phyloP scores from a whole-genome alignment of 35 echinoderm and acorn worm species.

The Diadema setosum region DNA sequence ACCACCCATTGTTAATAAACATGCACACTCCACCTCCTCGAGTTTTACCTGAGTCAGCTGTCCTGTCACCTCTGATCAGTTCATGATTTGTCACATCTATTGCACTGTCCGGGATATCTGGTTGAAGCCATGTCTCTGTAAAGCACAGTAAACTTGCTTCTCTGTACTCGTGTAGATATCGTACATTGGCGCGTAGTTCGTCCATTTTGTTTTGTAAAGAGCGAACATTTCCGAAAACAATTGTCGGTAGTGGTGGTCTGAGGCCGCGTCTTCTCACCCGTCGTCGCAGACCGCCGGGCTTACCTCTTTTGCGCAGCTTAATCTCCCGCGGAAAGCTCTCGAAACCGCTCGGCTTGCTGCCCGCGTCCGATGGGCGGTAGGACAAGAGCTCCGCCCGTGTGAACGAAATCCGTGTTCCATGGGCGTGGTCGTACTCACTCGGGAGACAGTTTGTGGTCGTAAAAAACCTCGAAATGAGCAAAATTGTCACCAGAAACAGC shows the following conservation, averaged over 20 bases:
- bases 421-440: neutral
- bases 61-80: constrained; percentile 30
- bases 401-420: neutral
- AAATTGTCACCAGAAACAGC: neutral
- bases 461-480: neutral
- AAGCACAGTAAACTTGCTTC: constrained; percentile 40
- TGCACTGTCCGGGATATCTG: constrained; percentile 20
- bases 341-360: neutral
- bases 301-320: neutral
- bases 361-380: neutral
- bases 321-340: neutral
- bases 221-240: constrained; percentile 39
- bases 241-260: neutral
- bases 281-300: constrained; percentile 17
- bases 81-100: constrained; percentile 17
- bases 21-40: constrained; percentile 43
- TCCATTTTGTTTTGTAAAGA: constrained; percentile 57
- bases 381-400: neutral
- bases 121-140: constrained; percentile 56
- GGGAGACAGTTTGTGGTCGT: neutral
- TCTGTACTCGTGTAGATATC: constrained; percentile 41
- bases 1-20: constrained; percentile 11
- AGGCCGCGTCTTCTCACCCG: constrained; percentile 11
- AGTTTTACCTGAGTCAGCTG: constrained; percentile 23
- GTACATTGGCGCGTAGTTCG: constrained; percentile 5